Evolutionary conservation across 2,888 invertebrate genomes (phyloP).

Genomic region (Drosophila merina): DNA sequence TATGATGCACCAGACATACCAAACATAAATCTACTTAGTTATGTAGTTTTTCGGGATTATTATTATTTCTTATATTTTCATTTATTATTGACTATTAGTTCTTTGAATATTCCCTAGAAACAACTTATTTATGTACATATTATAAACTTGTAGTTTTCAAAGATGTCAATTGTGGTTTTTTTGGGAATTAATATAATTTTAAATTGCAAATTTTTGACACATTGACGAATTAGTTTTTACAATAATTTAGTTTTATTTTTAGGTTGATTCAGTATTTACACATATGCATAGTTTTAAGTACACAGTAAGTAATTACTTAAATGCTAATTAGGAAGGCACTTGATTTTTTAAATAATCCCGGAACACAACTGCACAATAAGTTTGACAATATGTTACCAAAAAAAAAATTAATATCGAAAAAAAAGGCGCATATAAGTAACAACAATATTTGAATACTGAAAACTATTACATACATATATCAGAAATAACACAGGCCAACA

Average conservation of each 20-base stretch:
- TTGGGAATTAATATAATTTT: background rate
- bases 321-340: conserved; percentile 74
- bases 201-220: background rate
- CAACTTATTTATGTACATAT: background rate
- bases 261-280: background rate
- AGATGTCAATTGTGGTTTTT: background rate
- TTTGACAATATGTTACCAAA: too few relatives aligned
- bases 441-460: background rate
- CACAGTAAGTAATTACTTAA: conserved; percentile 47
- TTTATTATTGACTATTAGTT: background rate
- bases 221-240: background rate
- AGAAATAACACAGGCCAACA: background rate
- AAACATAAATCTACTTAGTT: background rate
- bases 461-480: background rate
- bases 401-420: background rate
- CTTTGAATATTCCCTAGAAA: background rate
- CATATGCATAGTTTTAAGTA: conserved; percentile 18
- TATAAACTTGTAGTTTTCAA: background rate
- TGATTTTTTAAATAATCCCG: conserved; percentile 66
- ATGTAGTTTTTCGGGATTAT: background rate
- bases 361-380: conserved; percentile 13
- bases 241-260: background rate
- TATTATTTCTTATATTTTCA: background rate
- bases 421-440: background rate
- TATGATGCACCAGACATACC: background rate